Evolutionary conservation across 2,113 vertebrate genomes (phyloP).

Genomic region (Brienomyrus longianalis): DNA sequence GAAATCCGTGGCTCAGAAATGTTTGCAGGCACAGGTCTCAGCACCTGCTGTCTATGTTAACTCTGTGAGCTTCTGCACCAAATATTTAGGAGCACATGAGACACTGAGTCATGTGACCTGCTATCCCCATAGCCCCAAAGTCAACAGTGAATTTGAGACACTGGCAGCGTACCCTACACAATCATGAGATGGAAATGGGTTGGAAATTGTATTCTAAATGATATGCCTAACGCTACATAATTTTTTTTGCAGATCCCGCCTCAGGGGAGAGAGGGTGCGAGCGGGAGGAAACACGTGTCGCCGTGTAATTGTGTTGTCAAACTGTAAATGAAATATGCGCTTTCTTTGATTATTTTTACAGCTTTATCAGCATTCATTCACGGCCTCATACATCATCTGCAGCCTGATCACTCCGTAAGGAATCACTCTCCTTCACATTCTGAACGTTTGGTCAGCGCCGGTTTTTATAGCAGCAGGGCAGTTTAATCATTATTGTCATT

Average conservation of each 20-base stretch:
- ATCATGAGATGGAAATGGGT: neutral
- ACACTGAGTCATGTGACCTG: neutral
- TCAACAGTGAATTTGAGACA: neutral
- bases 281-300: neutral
- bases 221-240: neutral
- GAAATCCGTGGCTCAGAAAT: neutral
- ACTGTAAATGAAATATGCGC: neutral
- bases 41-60: neutral
- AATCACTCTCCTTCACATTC: neutral
- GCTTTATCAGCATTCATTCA: conserved; percentile 87
- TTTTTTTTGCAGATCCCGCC: neutral
- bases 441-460: neutral
- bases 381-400: conserved; percentile 86
- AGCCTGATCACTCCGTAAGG: conserved; percentile 73
- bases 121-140: neutral
- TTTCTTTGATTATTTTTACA: conserved; percentile 49
- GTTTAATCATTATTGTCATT: neutral
- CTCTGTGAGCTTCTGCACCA: neutral
- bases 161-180: neutral
- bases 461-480: neutral
- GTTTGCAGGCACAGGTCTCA: neutral
- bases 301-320: neutral
- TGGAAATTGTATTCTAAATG: neutral
- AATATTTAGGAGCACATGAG: neutral
- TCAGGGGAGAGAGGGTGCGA: neutral